A percentile compares a stretch with the other conserved stretches of the same genome.
These are phyloP conservation scores for Ceyx cyanopectus DNA, from an alignment of 2,113 vertebrate genomes.

Conservation along the genomic window DNA sequence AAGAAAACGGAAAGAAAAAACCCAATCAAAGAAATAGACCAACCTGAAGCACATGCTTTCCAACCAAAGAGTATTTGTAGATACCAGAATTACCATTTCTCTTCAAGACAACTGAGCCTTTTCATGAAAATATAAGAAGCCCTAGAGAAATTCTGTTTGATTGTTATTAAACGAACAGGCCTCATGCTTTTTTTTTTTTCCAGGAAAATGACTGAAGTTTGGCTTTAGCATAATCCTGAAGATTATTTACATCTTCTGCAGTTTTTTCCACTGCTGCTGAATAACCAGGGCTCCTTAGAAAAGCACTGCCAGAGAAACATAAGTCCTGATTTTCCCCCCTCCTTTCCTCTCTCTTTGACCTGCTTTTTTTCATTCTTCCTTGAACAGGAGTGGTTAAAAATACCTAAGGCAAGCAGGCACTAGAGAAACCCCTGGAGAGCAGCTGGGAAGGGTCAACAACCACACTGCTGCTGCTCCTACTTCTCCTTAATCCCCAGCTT, in stretches of 20 bases:
- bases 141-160: constrained; percentile 52
- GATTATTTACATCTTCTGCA: constrained; percentile 50
- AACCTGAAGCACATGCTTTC: neutral
- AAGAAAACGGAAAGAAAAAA: neutral
- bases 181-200: neutral
- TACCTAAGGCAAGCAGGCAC: neutral
- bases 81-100: constrained; percentile 49
- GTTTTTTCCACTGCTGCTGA: constrained; percentile 45
- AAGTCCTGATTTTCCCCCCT: rapidly evolving
- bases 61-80: constrained; percentile 1
- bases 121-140: constrained; percentile 44
- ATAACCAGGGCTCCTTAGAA: constrained; percentile 27
- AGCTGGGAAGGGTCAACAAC: neutral
- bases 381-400: neutral
- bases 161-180: constrained; percentile 16
- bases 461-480: neutral
- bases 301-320: neutral
- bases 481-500: neutral
- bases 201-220: constrained; percentile 37
- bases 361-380: neutral
- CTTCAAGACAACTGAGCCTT: constrained; percentile 39
- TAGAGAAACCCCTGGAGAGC: neutral
- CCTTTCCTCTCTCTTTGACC: neutral
- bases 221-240: constrained; percentile 53
- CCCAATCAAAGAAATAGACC: neutral